Conservation (phyloP, 2,888 invertebrate species). For the Acrocyrtus sp. region DNA sequence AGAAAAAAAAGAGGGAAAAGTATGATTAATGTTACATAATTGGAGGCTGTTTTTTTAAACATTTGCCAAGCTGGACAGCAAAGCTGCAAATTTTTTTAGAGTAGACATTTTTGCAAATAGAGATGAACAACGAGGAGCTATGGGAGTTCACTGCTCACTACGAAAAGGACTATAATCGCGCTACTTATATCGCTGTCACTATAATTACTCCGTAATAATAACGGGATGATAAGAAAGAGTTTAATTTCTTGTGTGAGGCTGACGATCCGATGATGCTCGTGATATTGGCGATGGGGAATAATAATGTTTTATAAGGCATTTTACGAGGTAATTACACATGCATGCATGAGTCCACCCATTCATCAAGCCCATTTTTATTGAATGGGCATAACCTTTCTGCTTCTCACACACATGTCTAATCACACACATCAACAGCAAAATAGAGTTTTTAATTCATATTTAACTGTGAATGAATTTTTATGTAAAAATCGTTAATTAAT, state of each 20-base stretch:
- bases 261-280: background rate
- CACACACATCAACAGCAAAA: too few species aligned
- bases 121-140: background rate
- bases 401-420: too few species aligned
- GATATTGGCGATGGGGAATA: background rate
- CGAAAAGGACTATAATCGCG: background rate
- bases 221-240: background rate
- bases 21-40: too few species aligned
- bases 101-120: background rate
- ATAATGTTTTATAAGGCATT: too few species aligned
- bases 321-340: background rate
- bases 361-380: too few species aligned
- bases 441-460: too few species aligned
- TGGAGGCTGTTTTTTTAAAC: too few species aligned
- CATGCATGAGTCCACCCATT: background rate
- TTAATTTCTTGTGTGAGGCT: background rate
- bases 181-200: background rate
- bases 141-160: too few species aligned
- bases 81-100: too few species aligned
- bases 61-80: background rate
- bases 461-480: background rate
- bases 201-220: background rate
- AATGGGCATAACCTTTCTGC: too few species aligned
- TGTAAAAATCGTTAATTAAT: background rate
- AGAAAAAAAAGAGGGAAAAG: too few species aligned